Evolutionary conservation across 2,797 vertebrate genomes (phyloP).

Genomic region (Selene dorsalis): DNA sequence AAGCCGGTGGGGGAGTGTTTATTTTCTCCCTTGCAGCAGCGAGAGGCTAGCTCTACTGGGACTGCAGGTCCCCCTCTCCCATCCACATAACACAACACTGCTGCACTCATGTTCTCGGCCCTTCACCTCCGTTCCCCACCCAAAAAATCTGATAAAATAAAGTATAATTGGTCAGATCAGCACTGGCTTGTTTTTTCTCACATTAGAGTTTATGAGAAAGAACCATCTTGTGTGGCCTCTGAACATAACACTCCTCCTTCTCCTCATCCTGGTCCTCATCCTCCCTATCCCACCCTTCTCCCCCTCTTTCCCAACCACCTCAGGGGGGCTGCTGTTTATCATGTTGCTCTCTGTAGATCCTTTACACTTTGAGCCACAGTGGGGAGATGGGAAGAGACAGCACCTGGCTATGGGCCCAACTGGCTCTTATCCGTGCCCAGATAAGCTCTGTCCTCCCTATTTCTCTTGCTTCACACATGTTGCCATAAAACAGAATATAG

Average conservation of each 20-base stretch:
- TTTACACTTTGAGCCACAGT: constrained; percentile 59
- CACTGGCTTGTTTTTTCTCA: constrained; percentile 80
- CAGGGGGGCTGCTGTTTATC: constrained; percentile 78
- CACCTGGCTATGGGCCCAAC: constrained; percentile 71
- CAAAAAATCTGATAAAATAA: constrained; percentile 77
- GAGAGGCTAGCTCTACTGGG: constrained; percentile 75
- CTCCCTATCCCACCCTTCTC: constrained; percentile 39
- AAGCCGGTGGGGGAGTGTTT: constrained; percentile 77
- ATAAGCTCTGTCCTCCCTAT: constrained; percentile 76
- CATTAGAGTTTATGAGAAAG: constrained; percentile 84
- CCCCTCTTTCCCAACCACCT: constrained; percentile 37
- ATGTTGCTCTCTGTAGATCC: constrained; percentile 72
- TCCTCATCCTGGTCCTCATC: constrained; percentile 59
- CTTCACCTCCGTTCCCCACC: constrained; percentile 35
- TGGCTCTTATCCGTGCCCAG: constrained; percentile 70
- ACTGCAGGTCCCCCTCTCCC: constrained; percentile 70
- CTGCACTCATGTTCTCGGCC: constrained; percentile 68
- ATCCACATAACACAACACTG: constrained; percentile 75
- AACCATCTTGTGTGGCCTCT: constrained; percentile 86
- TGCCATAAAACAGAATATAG: constrained; percentile 73
- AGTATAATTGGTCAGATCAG: constrained; percentile 76
- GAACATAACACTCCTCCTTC: constrained; percentile 73
- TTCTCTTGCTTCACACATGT: constrained; percentile 55
- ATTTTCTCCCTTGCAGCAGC: constrained; percentile 78
- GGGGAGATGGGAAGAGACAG: constrained; percentile 72